Percentiles rank a stretch among this genome's conserved stretches.
These are phyloP conservation scores for Anthopleura xanthogrammica DNA, from an alignment of 92 coral and sea anemone genomes.

Conservation along the genomic window DNA sequence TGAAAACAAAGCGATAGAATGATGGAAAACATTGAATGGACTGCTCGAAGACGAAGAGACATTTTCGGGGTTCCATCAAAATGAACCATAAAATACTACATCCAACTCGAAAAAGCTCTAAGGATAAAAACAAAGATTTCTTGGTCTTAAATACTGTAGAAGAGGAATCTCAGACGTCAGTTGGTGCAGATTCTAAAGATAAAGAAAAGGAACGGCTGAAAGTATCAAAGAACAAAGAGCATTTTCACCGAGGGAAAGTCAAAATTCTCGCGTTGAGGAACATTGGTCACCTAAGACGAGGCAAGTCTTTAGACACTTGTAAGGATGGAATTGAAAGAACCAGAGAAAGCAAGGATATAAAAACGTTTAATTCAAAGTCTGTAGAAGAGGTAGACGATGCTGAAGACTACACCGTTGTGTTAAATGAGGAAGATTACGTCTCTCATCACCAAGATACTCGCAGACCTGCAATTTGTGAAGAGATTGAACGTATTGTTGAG, in stretches of 20 bases:
- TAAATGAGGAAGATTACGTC: constrained; percentile 18
- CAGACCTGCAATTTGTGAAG: constrained; percentile 54
- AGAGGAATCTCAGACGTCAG: not conserved
- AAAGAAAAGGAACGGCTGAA: not conserved
- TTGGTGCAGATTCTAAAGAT: not conserved
- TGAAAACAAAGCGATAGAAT: not conserved
- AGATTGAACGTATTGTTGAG: constrained; percentile 38
- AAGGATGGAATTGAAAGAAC: not conserved
- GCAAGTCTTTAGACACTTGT: not conserved
- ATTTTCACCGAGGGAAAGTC: not conserved
- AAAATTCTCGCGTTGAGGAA: not conserved
- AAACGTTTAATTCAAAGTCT: not conserved
- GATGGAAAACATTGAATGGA: not conserved
- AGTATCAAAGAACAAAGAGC: not conserved
- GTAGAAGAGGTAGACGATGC: not conserved
- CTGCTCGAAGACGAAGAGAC: not conserved
- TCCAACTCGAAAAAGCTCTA: not conserved
- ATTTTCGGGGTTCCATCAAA: not conserved
- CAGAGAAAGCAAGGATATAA: not conserved
- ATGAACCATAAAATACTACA: not conserved
- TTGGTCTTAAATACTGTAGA: not conserved
- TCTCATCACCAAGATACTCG: constrained; percentile 16
- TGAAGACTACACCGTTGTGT: constrained; percentile 5
- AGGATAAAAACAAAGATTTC: not conserved
- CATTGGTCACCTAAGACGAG: not conserved